A percentile compares a stretch with the other conserved stretches of the same genome.
Conservation (phyloP, 2,113 vertebrate genomes). For the Leucoraja erinaceus region DNA sequence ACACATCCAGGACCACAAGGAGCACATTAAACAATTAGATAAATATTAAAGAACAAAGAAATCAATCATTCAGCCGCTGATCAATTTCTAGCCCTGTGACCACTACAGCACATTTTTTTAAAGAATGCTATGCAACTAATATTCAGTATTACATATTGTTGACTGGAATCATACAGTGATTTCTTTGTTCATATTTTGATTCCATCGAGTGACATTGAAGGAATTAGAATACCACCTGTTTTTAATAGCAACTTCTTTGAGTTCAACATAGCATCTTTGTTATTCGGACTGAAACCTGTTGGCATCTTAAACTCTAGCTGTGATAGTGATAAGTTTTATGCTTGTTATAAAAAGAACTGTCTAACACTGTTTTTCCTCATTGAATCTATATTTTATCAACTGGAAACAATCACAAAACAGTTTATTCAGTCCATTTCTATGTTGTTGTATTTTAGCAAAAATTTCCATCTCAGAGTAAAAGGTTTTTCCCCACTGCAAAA, state of each 20-base stretch:
- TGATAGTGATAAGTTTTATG: not conserved
- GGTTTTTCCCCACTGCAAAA: not conserved
- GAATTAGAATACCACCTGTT: slow-evolving; percentile 12
- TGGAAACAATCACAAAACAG: not conserved
- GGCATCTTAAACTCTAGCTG: not conserved
- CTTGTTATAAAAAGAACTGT: not conserved
- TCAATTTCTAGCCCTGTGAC: not conserved
- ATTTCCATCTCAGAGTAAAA: not conserved
- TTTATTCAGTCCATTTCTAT: not conserved
- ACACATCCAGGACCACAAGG: not conserved
- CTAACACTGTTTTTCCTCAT: not conserved
- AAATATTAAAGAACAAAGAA: not conserved
- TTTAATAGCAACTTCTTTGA: slow-evolving; percentile 6
- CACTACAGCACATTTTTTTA: not conserved
- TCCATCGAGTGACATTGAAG: not conserved
- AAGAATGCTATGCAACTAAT: not conserved
- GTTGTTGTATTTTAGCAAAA: not conserved
- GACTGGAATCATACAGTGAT: not conserved
- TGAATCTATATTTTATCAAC: not conserved
- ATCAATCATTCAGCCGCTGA: not conserved
- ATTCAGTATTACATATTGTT: not conserved
- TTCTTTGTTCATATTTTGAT: not conserved
- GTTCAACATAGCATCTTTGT: not conserved
- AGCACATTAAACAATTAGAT: not conserved
- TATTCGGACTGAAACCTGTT: not conserved